These are phyloP conservation scores for Aeoliscus strigatus DNA, from an alignment of 2,797 vertebrate genomes.

Conservation along the genomic window DNA sequence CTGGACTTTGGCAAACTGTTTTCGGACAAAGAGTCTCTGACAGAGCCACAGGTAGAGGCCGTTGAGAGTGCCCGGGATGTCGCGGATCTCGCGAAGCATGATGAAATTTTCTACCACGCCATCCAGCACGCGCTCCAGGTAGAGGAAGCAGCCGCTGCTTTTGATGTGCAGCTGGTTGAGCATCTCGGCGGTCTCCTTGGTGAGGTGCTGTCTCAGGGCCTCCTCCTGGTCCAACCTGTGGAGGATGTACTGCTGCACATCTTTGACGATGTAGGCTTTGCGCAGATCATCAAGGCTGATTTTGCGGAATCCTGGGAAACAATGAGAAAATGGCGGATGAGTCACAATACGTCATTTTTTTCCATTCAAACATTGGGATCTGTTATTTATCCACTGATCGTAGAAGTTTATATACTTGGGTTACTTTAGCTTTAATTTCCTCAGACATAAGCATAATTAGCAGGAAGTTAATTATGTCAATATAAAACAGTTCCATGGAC, in stretches of 20 bases:
- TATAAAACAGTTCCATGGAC: slow-evolving; percentile 35
- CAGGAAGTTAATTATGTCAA: slow-evolving; percentile 33
- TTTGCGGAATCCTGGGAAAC: slow-evolving; percentile 88
- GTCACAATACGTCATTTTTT: neutral
- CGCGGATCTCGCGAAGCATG: slow-evolving; percentile 95
- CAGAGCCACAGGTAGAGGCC: slow-evolving; percentile 99
- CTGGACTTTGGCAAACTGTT: slow-evolving; percentile 98
- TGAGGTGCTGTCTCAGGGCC: slow-evolving; percentile 94
- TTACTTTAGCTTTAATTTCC: slow-evolving; percentile 39
- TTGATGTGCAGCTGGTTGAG: slow-evolving; percentile 99
- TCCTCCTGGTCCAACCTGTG: slow-evolving; percentile 96
- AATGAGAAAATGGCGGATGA: slow-evolving; percentile 28
- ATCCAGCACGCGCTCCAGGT: slow-evolving; percentile 94
- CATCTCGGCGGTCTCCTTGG: slow-evolving; percentile 98
- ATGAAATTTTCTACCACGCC: slow-evolving; percentile 98
- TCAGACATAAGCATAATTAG: slow-evolving; percentile 37
- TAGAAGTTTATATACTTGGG: slow-evolving; percentile 39
- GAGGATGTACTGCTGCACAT: slow-evolving; percentile 99
- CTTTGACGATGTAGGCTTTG: slow-evolving; percentile 97
- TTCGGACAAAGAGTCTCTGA: slow-evolving; percentile 96
- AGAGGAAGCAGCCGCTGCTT: slow-evolving; percentile 98
- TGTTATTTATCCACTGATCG: slow-evolving; percentile 39
- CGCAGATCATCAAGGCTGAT: slow-evolving; percentile 97
- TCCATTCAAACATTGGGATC: neutral
- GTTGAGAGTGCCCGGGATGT: slow-evolving; percentile 96